Conservation (phyloP, 2,888 invertebrate species). For the Drosophila fulvimacula region DNA sequence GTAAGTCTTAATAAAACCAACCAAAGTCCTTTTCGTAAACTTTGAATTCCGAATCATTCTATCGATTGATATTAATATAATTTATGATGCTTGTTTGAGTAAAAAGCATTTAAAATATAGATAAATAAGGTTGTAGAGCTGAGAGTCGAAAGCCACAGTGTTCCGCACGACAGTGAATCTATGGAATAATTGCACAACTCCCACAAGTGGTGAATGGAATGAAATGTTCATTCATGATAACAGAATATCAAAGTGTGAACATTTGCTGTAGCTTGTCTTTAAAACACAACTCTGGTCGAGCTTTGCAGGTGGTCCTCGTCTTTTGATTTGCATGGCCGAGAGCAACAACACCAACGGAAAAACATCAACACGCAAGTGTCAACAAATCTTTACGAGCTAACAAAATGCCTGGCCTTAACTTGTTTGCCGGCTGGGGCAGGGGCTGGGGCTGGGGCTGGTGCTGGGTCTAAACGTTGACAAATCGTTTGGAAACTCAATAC, state of each 20-base stretch:
- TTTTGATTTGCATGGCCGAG: slow-evolving; percentile 58
- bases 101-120: too few relatives aligned
- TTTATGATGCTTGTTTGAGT: too few relatives aligned
- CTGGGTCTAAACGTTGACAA: slow-evolving; percentile 74
- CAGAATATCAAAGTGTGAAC: slow-evolving; percentile 14
- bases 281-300: slow-evolving; percentile 5
- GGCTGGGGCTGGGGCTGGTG: slow-evolving; percentile 9
- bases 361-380: slow-evolving; percentile 55
- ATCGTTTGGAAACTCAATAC: slow-evolving; percentile 79
- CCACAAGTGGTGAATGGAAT: background rate
- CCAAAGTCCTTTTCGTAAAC: too few relatives aligned
- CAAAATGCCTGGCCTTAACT: slow-evolving; percentile 61
- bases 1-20: too few relatives aligned
- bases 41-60: too few relatives aligned
- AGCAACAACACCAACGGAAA: slow-evolving; percentile 29
- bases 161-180: too few relatives aligned
- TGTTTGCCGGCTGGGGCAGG: slow-evolving; percentile 11
- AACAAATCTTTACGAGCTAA: slow-evolving; percentile 74
- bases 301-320: slow-evolving; percentile 61
- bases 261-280: slow-evolving; percentile 17
- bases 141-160: background rate
- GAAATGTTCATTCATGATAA: slow-evolving; percentile 1
- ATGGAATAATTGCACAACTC: background rate
- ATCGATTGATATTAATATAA: too few relatives aligned
- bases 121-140: too few relatives aligned